Evolutionary conservation across 2,888 invertebrate genomes (phyloP), one percentile per base, ranked within the genome.

Genomic region (Ypsolopha sequella): DNA sequence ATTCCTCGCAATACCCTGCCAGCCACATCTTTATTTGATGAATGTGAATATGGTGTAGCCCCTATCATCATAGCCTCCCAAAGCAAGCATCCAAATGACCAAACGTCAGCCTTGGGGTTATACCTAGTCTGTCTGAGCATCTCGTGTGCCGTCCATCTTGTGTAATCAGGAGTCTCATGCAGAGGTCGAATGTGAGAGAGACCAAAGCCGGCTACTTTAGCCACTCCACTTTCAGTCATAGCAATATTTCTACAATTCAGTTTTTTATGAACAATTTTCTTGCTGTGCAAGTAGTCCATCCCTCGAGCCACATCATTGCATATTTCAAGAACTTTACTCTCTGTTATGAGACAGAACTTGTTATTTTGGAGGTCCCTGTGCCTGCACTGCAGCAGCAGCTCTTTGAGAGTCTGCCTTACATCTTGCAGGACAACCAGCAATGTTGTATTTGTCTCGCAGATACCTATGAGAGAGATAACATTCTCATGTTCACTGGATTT

Each of bases 31-130:
- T 89, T 89, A 53, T 88, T 91, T 6, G 81, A 76, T n/a, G 93
- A 86, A 61, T 91, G 90, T 1, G 90, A 88, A 67, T 93, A 95
- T 0, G 93, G 93, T 0, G 95, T 95, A 1, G 91, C 95, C 39
- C 91, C 95, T 65, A 95, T 79, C 6, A 93, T 90, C 59, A 93
- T 88, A 54, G 93, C 91, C 75, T 96, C 96, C 95, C 95, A 96
- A 55, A 95, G 79, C 9, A 95, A 70, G 54, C 94, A 91, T 0
- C 93, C 95, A 71, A 91, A 95, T 0, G 95, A 92, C 95, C 95
- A 96, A 6, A 94, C 89, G 64, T 95, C 94, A 51, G 93, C 92
- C 63, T 93, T 91, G 6, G 87, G 79, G n/a, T 91, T 90, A 59
- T 89, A 91, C 48, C 91, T 89, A 50, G 90, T 91, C 61, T 91